phyloP scores from a whole-genome alignment of 1,140 invertebrate species.

The Maniola jurtina region DNA sequence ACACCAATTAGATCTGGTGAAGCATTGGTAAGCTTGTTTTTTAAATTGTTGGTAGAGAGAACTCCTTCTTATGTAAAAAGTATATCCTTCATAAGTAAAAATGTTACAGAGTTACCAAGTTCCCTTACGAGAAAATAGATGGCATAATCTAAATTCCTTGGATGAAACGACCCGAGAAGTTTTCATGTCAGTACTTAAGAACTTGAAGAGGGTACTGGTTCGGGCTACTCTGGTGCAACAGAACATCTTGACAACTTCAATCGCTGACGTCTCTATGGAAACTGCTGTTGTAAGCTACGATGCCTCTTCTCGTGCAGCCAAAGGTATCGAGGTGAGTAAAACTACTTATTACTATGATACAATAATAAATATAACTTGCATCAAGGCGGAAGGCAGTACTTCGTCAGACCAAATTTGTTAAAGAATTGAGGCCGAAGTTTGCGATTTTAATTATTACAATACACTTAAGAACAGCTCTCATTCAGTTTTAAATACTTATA shows the following conservation, averaged over 20 bases:
- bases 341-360: background rate
- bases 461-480: too few species aligned
- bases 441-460: too few species aligned
- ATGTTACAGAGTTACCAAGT: constrained; percentile 78
- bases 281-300: constrained; percentile 82
- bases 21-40: constrained; percentile 77
- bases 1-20: constrained; percentile 75
- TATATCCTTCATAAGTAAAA: background rate
- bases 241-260: constrained; percentile 84
- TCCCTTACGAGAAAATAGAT: constrained; percentile 82
- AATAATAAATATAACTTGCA: too few species aligned
- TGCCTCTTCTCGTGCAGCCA: constrained; percentile 78
- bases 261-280: constrained; percentile 91
- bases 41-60: too few species aligned
- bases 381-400: too few species aligned
- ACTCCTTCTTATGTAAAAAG: too few species aligned
- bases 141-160: constrained; percentile 80
- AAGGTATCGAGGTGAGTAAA: constrained; percentile 83
- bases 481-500: too few species aligned
- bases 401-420: too few species aligned
- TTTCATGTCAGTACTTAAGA: constrained; percentile 90
- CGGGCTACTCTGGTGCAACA: constrained; percentile 87
- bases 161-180: constrained; percentile 84
- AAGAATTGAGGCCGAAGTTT: too few species aligned
- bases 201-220: constrained; percentile 91